These are phyloP conservation scores for Coregonus ussuriensis DNA, from an alignment of 2,797 vertebrate genomes.

Conservation along the genomic window DNA sequence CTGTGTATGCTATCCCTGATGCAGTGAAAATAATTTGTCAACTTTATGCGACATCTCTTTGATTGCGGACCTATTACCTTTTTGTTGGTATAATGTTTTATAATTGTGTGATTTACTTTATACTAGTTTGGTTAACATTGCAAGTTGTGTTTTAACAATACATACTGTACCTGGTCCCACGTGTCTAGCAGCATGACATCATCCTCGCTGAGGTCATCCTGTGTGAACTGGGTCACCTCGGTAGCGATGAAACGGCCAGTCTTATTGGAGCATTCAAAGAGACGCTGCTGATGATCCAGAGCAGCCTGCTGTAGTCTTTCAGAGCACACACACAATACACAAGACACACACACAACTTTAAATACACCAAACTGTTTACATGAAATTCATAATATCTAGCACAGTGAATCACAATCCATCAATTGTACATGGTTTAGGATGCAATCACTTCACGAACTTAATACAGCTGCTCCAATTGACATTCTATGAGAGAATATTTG, in stretches of 20 bases:
- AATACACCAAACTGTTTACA: neutral
- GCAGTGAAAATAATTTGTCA: too few species aligned
- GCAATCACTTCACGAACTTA: neutral
- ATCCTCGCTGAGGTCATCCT: slow-evolving; percentile 85
- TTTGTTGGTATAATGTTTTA: too few species aligned
- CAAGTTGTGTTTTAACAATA: neutral
- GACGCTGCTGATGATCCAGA: slow-evolving; percentile 76
- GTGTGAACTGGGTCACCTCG: slow-evolving; percentile 84
- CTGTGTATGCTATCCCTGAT: too few species aligned
- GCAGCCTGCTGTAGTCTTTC: slow-evolving; percentile 79
- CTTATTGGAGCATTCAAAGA: slow-evolving; percentile 92
- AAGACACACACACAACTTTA: neutral
- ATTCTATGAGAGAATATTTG: neutral
- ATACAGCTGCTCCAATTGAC: neutral
- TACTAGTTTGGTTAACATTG: too few species aligned
- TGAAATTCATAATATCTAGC: neutral
- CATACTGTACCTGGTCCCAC: slow-evolving; percentile 85
- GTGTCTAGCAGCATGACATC: slow-evolving; percentile 92
- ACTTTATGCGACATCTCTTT: too few species aligned
- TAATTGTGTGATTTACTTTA: too few species aligned
- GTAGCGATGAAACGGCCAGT: slow-evolving; percentile 81
- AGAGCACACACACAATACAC: slow-evolving; percentile 23
- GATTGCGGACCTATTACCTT: too few species aligned
- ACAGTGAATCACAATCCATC: neutral
- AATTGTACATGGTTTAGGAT: neutral